Evolutionary conservation across 2,113 vertebrate genomes (phyloP).

Genomic region (Podarcis raffonei): DNA sequence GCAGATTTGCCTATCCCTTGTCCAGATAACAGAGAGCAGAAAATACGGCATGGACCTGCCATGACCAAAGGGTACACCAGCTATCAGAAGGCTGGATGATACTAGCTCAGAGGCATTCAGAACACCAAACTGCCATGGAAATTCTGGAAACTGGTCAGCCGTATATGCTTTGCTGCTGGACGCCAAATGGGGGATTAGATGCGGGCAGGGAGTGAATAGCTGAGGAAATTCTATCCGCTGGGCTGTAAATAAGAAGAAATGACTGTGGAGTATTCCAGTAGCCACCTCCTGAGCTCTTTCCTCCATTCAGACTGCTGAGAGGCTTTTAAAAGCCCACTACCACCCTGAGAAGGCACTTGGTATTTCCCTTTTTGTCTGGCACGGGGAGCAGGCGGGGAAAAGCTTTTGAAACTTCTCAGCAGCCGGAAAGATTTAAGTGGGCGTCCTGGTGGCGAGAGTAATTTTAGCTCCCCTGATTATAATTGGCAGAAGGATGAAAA

Average conservation of each 20-base stretch:
- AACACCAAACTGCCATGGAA: neutral
- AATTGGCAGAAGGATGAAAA: conserved; percentile 69
- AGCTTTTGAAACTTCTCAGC: conserved; percentile 72
- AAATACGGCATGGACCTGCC: neutral
- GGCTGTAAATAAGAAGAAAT: conserved; percentile 29
- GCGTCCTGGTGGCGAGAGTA: conserved; percentile 63
- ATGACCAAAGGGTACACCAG: neutral
- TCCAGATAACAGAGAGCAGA: too few species aligned
- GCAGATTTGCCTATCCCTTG: too few species aligned
- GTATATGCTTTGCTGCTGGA: too few species aligned
- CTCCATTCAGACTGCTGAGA: conserved; percentile 55
- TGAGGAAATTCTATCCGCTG: neutral
- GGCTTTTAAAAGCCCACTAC: conserved; percentile 57
- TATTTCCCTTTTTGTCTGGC: conserved; percentile 57
- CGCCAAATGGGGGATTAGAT: neutral
- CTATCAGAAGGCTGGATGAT: neutral
- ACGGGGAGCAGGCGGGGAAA: conserved; percentile 35
- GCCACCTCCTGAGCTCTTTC: conserved; percentile 42
- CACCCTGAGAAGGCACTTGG: conserved; percentile 44
- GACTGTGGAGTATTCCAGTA: conserved; percentile 50
- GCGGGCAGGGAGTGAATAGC: neutral
- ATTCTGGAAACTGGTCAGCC: neutral
- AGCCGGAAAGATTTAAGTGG: conserved; percentile 67
- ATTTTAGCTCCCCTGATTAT: conserved; percentile 72
- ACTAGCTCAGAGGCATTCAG: neutral